Base-by-base conservation (phyloP, 2,888 invertebrate species). In the Hermodice carunculata region DNA sequence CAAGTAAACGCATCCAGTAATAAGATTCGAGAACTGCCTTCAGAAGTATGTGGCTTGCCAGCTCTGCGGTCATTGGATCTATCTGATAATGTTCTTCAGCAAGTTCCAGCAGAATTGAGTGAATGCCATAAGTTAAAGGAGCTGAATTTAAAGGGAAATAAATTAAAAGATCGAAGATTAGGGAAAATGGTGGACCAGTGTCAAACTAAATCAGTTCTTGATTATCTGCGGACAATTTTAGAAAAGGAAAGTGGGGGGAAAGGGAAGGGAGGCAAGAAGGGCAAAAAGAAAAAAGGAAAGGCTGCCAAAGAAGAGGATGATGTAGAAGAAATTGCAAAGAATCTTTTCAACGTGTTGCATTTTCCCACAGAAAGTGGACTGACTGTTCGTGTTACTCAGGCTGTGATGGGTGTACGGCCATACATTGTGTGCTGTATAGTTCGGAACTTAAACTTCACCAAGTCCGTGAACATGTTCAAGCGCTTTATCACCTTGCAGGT, bases 61-160 rank as follows among this genome's bases (percentile, higher is more conserved):
- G 88, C 89, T 8, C 79, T 94, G 62, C 93, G 92, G 85, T 87
- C 90, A 57, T 88, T 94, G 61, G 91, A 94, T 81, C 85, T 94
- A 11, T 89, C 91, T 5, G 89, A 90, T 22, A 94, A 94, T 86
- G 87, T 89, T 67, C 80, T 94, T 52, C 89, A 88, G 75, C 86
- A 85, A 2, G 84, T 94, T 1, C 93, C 94, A 5, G 90, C 91
- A 0, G 92, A 92, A 85, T 75, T 94, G 8, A 89, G 90, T 26
- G 89, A 89, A 73, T 90, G 92, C 80, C 78, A 87, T 0, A 93
- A 93, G 85, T 81, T 94, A n/a, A 93, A 93, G 88, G 93, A 93
- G 77, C 70, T 94, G 0, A 90, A 91, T 78, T 86, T 94, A 31
- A 91, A 91, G 84, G 91, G 91, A 4, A 94, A 94, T 85, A 91